A percentile compares a stretch with the other conserved stretches of the same genome.
Evolutionary conservation across 2,797 vertebrate genomes (phyloP).

Genomic region (Apogon hyalosoma): DNA sequence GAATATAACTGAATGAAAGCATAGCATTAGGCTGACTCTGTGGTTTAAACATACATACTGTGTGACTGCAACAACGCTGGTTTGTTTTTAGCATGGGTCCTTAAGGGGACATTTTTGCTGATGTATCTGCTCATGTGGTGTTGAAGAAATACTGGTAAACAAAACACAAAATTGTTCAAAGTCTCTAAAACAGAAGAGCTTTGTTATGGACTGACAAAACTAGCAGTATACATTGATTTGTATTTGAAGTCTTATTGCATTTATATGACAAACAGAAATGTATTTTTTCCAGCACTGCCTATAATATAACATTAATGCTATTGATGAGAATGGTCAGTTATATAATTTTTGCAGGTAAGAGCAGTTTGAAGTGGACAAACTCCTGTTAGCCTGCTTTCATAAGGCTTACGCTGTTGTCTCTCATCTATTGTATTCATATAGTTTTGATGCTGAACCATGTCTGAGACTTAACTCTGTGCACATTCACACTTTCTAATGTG

Average conservation of each 20-base stretch:
- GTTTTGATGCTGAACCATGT: slow-evolving; percentile 1
- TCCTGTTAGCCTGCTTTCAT: neutral
- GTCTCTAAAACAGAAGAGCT: too few relatives aligned
- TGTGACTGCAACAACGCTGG: neutral
- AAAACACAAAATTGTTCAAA: too few relatives aligned
- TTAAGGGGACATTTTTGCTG: slow-evolving; percentile 2
- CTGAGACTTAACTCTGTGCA: neutral
- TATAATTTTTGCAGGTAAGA: neutral
- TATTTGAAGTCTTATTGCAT: too few relatives aligned
- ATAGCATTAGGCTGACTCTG: neutral
- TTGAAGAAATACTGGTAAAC: neutral
- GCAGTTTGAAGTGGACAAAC: neutral
- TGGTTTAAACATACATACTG: slow-evolving; percentile 5
- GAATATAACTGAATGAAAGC: neutral
- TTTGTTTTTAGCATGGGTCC: neutral
- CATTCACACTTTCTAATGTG: slow-evolving; percentile 1
- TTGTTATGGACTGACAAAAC: too few relatives aligned
- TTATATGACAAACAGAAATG: too few relatives aligned
- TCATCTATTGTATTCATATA: neutral
- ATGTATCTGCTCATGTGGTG: slow-evolving; percentile 1
- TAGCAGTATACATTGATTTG: too few relatives aligned
- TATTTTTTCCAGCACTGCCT: too few relatives aligned
- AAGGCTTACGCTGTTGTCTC: neutral
- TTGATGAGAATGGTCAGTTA: neutral
- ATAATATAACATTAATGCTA: too few relatives aligned